Percentiles rank a stretch among this genome's conserved stretches.
Evolutionary conservation across 2,888 invertebrate genomes (phyloP).

Genomic region (Endomychus coccineus): DNA sequence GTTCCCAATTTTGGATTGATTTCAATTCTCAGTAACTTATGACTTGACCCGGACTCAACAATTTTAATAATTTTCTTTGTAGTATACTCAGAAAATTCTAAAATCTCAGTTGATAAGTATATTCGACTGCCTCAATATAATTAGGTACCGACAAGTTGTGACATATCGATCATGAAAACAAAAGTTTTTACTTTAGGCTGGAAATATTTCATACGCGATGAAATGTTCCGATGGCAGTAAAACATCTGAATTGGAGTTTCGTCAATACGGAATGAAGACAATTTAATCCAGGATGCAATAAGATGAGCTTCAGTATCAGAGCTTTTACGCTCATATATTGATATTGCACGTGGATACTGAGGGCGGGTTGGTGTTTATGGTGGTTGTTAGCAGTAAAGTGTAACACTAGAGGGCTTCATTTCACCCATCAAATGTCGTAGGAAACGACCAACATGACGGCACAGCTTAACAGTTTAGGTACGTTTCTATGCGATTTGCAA

Average conservation of each 20-base stretch:
- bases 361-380: constrained; percentile 31
- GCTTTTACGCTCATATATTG: constrained; percentile 28
- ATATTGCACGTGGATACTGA: constrained; percentile 29
- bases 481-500: constrained; percentile 29
- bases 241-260: constrained; percentile 12
- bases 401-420: constrained; percentile 26
- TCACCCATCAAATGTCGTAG: constrained; percentile 16
- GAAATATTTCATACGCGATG: too few species aligned
- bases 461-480: constrained; percentile 26
- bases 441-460: constrained; percentile 26
- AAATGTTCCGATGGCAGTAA: too few species aligned
- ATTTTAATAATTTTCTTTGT: too few species aligned
- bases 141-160: too few species aligned
- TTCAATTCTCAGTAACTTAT: too few species aligned
- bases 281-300: constrained; percentile 16
- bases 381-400: constrained; percentile 35
- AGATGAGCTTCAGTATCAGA: constrained; percentile 16
- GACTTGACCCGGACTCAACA: too few species aligned
- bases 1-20: too few species aligned
- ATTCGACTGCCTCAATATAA: too few species aligned
- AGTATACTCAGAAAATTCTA: too few species aligned
- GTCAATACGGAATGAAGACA: constrained; percentile 15
- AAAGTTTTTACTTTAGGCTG: too few species aligned
- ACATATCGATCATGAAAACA: too few species aligned
- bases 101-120: too few species aligned